A percentile compares a stretch with the other conserved stretches of the same genome.
Evolutionary conservation across 2,888 invertebrate species (phyloP).

Genomic region (Cremastinae sp.): DNA sequence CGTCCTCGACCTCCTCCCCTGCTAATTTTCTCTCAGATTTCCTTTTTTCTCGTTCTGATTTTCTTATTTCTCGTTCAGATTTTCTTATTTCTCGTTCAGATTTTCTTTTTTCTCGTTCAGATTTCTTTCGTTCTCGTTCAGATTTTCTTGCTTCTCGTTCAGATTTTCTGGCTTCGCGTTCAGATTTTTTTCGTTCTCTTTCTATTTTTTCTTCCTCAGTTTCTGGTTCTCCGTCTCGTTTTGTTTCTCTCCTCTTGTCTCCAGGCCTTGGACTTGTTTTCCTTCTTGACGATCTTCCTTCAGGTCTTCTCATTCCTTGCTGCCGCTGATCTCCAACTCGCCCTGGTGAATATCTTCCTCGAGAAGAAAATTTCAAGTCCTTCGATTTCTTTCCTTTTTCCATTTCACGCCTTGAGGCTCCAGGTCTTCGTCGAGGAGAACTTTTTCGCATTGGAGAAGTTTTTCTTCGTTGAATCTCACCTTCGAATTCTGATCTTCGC

Average conservation of each 20-base stretch:
- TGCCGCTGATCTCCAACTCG: background rate
- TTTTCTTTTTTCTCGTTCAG: slow-evolving; percentile 79
- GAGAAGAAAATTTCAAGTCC: no score
- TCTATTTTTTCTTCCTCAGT: no score
- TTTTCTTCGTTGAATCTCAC: no score
- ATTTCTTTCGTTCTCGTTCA: slow-evolving; percentile 2
- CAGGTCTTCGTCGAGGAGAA: background rate
- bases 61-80: slow-evolving; percentile 11
- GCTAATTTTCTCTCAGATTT: slow-evolving; percentile 3
- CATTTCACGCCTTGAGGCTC: background rate
- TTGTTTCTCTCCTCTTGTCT: background rate
- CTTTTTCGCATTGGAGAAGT: no score
- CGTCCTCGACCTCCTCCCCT: background rate
- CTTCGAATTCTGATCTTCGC: background rate
- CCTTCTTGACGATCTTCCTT: no score
- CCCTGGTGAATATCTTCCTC: no score
- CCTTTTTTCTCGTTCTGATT: background rate
- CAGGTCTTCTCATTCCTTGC: background rate
- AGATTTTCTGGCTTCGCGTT: background rate
- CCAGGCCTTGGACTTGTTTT: slow-evolving; percentile 1
- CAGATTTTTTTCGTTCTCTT: background rate
- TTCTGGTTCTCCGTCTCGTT: no score
- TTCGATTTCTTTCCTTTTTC: no score
- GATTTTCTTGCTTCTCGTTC: background rate
- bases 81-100: background rate